Conservation (phyloP, 2,888 invertebrate species). For the Urechis unicinctus region DNA sequence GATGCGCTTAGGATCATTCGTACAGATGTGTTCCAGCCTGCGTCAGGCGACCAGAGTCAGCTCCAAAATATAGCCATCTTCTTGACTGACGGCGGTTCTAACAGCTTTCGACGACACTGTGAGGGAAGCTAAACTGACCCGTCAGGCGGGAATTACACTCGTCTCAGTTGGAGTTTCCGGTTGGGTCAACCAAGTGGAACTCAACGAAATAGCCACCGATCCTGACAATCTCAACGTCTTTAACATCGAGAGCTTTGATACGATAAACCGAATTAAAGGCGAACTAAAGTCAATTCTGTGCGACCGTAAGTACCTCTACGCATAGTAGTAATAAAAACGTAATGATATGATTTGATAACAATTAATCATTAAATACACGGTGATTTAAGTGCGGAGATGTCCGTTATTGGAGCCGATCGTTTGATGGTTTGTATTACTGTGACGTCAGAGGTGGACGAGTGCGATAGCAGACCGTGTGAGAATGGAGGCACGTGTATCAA, state of each 20-base stretch:
- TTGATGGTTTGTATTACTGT: not conserved
- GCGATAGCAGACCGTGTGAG: slow-evolving; percentile 14
- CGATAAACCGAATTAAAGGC: slow-evolving; percentile 5
- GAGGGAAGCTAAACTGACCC: slow-evolving; percentile 5
- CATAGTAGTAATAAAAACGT: not conserved
- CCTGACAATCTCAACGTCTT: slow-evolving; percentile 16
- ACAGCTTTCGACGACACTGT: slow-evolving; percentile 1
- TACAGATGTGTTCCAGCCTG: slow-evolving; percentile 2
- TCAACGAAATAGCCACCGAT: slow-evolving; percentile 13
- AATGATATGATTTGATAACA: not conserved
- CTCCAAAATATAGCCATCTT: slow-evolving; percentile 8
- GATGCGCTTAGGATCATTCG: slow-evolving; percentile 28
- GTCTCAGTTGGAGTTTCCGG: slow-evolving; percentile 14
- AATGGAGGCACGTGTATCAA: slow-evolving; percentile 16
- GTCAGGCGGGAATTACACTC: slow-evolving; percentile 11
- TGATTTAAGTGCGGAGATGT: no score
- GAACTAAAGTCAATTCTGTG: slow-evolving; percentile 10
- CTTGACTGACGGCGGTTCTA: slow-evolving; percentile 14
- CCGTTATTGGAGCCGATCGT: no score
- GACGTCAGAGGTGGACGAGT: slow-evolving; percentile 8
- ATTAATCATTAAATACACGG: not conserved
- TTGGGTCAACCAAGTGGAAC: slow-evolving; percentile 18
- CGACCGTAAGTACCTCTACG: slow-evolving; percentile 7
- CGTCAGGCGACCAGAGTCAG: slow-evolving; percentile 3
- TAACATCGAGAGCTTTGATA: slow-evolving; percentile 9